Base-by-base conservation (phyloP, 2,888 invertebrate species). In the Byasa hedistus region DNA sequence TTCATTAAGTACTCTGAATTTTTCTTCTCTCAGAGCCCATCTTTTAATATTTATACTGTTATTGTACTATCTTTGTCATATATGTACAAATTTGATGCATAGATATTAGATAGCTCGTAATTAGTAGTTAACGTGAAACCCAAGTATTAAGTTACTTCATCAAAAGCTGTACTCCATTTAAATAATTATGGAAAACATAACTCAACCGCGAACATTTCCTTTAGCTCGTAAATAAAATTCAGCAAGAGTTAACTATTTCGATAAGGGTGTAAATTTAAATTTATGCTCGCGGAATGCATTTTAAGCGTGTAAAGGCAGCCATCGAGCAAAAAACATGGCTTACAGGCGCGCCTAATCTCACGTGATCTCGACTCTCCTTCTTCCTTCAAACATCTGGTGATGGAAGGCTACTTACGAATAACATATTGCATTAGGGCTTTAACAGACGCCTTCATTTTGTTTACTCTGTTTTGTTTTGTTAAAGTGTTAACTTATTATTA, bases 241-340 rank as follows among this genome's bases (percentile, higher is more conserved):
- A 77, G 78, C 81, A 84, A 87, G 65, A 69, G 65, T 71, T 39
- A 69, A 72, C 85, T 85, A 88, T 89, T 89, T 88, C 82, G 89
- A 89, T 89, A 89, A 85, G 83, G 81, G 78, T 76, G 81, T 81
- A 85, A 89, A 88, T 88, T 89, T 85, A 86, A 89, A 89, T 89
- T 88, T 87, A 89, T 86, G 84, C 83, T 76, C 79, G 78, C 75
- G 81, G 84, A 81, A 84, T 87, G 87, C 86, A 85, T 86, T 89
- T 83, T 83, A 80, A 83, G 79, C 83, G 80, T 84, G 85, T 86
- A 82, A 80, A 83, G 78, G 83, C 78, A 75, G 76, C 82, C 83
- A 83, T 82, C 73, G 76, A 79, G 80, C 80, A 81, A 86, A 84
- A 87, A 87, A 83, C 85, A 82, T 77, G 82, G 77, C 73, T 76